These are phyloP conservation scores for Pseudotriccus pelzelni DNA, from an alignment of 2,797 vertebrate species.

Conservation along the genomic window DNA sequence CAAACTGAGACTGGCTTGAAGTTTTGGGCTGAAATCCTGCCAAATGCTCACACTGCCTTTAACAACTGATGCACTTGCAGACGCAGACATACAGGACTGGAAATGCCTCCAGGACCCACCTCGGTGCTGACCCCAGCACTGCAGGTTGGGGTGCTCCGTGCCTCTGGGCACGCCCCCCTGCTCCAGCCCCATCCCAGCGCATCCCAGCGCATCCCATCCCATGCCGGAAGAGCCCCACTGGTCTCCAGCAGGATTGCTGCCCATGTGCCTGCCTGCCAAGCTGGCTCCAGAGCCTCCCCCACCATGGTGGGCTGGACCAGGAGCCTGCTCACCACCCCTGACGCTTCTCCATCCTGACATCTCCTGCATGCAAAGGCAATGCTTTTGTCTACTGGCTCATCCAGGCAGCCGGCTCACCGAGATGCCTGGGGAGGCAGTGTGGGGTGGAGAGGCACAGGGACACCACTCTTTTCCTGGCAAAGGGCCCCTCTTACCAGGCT, in stretches of 20 bases:
- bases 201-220: neutral
- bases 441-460: neutral
- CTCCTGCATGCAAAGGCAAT: neutral
- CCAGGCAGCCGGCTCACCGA: neutral
- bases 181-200: neutral
- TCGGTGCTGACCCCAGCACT: neutral
- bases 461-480: neutral
- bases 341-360: neutral
- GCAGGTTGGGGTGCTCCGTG: accelerated
- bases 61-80: neutral
- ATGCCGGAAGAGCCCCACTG: neutral
- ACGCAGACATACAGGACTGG: neutral
- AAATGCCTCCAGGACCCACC: neutral
- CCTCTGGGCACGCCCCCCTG: neutral
- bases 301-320: accelerated
- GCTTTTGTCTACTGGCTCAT: neutral
- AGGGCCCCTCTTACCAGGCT: neutral
- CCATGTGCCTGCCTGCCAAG: neutral
- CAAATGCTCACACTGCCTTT: neutral
- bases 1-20: neutral
- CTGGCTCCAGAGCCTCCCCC: neutral
- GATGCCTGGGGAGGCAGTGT: neutral
- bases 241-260: neutral
- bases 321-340: neutral
- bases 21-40: conserved; percentile 21